phyloP scores from a whole-genome alignment of 2,113 vertebrate species.

The Hydropotes inermis region DNA sequence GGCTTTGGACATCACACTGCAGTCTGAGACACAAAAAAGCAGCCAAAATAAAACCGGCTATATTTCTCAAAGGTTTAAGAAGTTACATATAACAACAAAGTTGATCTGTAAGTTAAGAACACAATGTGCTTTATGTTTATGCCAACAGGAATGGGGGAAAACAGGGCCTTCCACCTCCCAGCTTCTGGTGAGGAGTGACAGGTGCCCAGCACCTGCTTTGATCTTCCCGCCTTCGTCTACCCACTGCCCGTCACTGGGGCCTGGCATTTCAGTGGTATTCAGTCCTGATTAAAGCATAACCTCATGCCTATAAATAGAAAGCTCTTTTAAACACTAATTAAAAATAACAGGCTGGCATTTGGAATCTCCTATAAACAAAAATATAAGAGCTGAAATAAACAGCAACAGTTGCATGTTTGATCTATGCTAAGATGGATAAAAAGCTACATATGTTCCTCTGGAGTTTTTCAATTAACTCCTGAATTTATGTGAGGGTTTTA shows the following conservation, averaged over 20 bases:
- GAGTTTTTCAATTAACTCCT: not conserved
- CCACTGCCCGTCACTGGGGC: slow-evolving; percentile 69
- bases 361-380: slow-evolving; percentile 74
- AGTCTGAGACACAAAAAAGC: not conserved
- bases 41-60: not conserved
- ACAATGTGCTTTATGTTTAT: not conserved
- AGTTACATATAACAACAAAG: not conserved
- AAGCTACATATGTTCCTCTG: not conserved
- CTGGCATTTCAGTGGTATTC: slow-evolving; percentile 79
- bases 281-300: slow-evolving; percentile 77
- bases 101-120: not conserved
- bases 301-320: slow-evolving; percentile 80
- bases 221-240: slow-evolving; percentile 62
- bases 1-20: not conserved
- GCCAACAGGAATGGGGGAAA: not conserved
- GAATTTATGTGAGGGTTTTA: not conserved
- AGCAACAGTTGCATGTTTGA: not conserved
- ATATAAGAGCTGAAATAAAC: slow-evolving; percentile 66
- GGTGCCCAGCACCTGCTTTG: slow-evolving; percentile 60
- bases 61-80: not conserved
- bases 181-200: slow-evolving; percentile 58
- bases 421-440: slow-evolving; percentile 29
- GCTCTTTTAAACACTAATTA: slow-evolving; percentile 77
- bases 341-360: slow-evolving; percentile 78
- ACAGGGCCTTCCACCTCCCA: not conserved